Conservation (phyloP, 2,888 invertebrate species). For the Cheilosia grossa region DNA sequence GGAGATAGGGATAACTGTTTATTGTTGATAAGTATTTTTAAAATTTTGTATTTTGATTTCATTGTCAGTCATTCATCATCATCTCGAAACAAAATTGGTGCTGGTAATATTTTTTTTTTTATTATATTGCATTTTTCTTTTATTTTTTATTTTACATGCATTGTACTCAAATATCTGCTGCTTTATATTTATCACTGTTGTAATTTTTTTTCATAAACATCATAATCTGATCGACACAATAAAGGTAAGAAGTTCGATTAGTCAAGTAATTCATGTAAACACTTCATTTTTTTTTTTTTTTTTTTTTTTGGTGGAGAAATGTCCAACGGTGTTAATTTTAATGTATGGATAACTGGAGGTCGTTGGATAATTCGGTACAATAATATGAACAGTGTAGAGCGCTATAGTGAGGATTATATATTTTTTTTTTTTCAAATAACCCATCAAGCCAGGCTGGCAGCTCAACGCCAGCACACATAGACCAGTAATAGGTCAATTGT, state of each 20-base stretch:
- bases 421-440: too few species aligned
- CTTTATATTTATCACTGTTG: slow-evolving; percentile 38
- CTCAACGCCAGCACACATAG: too few species aligned
- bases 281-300: neutral
- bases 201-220: slow-evolving; percentile 26
- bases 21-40: slow-evolving; percentile 12
- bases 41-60: slow-evolving; percentile 36
- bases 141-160: slow-evolving; percentile 20
- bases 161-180: slow-evolving; percentile 1
- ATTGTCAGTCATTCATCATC: slow-evolving; percentile 59
- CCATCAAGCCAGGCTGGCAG: too few species aligned
- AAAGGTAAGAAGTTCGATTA: slow-evolving; percentile 54
- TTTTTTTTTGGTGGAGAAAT: too few species aligned
- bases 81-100: slow-evolving; percentile 59
- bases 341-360: too few species aligned
- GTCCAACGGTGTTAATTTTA: too few species aligned
- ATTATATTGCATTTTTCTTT: slow-evolving; percentile 3
- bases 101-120: slow-evolving; percentile 41
- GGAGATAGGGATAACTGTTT: slow-evolving; percentile 12
- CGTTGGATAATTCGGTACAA: too few species aligned
- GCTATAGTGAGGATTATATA: too few species aligned
- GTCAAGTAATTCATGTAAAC: neutral
- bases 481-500: too few species aligned
- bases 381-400: too few species aligned
- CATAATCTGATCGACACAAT: slow-evolving; percentile 4